These are phyloP conservation scores for Pteropus rufus DNA, from an alignment of 2,797 vertebrate species.

Conservation along the genomic window DNA sequence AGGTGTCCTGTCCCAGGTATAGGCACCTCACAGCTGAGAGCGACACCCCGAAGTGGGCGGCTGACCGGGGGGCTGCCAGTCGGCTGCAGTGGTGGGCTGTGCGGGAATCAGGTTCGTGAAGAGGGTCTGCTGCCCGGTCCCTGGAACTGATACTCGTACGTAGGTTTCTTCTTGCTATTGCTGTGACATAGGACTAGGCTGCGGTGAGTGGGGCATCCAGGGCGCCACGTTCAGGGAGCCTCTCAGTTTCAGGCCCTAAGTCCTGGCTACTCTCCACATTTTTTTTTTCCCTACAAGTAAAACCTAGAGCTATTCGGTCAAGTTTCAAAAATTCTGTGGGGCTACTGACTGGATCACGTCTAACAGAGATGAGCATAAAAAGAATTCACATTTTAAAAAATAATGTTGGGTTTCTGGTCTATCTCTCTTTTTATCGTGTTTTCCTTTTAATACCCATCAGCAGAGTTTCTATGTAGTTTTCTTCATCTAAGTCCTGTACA, in stretches of 20 bases:
- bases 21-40: too few relatives aligned
- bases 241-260: too few relatives aligned
- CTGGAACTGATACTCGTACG: fast-evolving
- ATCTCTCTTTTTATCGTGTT: background rate
- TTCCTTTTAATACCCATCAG: background rate
- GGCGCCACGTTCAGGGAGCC: too few relatives aligned
- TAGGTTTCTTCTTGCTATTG: background rate
- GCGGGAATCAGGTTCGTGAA: background rate
- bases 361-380: background rate
- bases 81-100: too few relatives aligned
- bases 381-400: background rate
- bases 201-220: too few relatives aligned
- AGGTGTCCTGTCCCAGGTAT: too few relatives aligned
- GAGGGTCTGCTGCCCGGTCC: background rate
- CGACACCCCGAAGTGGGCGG: too few relatives aligned
- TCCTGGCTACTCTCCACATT: too few relatives aligned
- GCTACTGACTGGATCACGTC: background rate
- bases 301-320: background rate
- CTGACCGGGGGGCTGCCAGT: too few relatives aligned
- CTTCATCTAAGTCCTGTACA: background rate
- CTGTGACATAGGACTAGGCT: too few relatives aligned
- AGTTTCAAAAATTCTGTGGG: background rate
- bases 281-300: background rate
- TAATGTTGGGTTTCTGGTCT: background rate
- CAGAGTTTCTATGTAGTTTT: background rate